phyloP scores from a whole-genome alignment of 2,113 vertebrate genomes.

The Bubo scandiacus region DNA sequence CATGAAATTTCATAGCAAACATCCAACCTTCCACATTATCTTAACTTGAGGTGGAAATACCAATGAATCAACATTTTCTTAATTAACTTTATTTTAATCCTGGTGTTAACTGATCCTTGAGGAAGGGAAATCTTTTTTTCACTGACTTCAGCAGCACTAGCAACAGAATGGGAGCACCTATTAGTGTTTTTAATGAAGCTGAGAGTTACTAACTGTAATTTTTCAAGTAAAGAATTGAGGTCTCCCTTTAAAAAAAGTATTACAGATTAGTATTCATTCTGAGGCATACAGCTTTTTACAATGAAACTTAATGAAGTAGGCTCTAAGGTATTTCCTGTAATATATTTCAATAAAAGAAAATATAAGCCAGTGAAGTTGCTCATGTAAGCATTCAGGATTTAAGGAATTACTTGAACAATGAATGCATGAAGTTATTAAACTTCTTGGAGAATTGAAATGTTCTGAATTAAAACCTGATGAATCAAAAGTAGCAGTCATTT shows the following conservation, averaged over 20 bases:
- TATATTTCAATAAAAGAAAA: slow-evolving; percentile 14
- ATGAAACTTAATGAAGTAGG: not conserved
- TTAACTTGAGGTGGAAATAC: not conserved
- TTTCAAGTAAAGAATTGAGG: not conserved
- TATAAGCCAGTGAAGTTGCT: not conserved
- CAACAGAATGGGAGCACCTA: not conserved
- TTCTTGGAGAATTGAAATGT: not conserved
- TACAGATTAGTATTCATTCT: not conserved
- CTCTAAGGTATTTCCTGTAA: slow-evolving; percentile 8
- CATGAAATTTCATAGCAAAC: not conserved
- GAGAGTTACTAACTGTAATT: not conserved
- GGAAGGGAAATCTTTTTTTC: not conserved
- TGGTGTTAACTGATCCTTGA: not conserved
- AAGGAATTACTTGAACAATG: slow-evolving; percentile 19
- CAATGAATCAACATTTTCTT: not conserved
- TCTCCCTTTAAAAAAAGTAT: not conserved
- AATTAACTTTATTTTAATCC: not conserved
- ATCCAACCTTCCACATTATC: not conserved
- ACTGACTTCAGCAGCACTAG: not conserved
- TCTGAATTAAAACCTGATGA: not conserved
- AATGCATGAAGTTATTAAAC: not conserved
- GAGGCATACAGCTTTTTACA: not conserved
- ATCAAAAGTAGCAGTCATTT: not conserved
- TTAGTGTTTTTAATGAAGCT: not conserved
- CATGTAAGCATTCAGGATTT: slow-evolving; percentile 15